These are phyloP conservation scores for Empidonax traillii DNA, from an alignment of 2,113 vertebrate genomes.

Conservation along the genomic window DNA sequence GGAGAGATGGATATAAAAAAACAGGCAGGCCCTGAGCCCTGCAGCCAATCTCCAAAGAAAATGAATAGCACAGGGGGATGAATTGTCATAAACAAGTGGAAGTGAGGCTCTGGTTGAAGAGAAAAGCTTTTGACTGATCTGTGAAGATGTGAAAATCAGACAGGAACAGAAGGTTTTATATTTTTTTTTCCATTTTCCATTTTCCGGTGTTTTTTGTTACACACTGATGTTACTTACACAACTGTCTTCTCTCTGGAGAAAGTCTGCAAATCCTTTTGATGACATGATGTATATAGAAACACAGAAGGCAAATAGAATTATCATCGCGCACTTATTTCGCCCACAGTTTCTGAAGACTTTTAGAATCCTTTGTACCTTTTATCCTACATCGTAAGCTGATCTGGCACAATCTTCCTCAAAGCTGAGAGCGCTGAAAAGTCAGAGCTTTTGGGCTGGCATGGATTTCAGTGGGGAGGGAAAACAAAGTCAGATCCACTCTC, in stretches of 20 bases:
- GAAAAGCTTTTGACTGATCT: conserved; percentile 11
- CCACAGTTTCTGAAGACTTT: background rate
- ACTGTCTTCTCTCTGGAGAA: background rate
- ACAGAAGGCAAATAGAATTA: background rate
- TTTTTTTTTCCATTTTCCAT: background rate
- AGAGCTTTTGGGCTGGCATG: background rate
- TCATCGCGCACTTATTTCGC: background rate
- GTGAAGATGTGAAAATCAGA: background rate
- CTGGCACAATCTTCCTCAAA: background rate
- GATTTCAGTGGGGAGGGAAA: background rate
- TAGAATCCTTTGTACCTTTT: background rate
- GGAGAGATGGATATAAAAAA: background rate
- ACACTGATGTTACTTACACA: background rate
- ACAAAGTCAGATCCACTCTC: background rate
- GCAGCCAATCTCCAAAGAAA: conserved; percentile 28
- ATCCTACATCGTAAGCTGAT: background rate
- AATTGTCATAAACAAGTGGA: background rate
- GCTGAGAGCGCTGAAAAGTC: background rate
- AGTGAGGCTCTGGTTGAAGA: background rate
- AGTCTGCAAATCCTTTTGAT: background rate
- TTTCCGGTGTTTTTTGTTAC: background rate
- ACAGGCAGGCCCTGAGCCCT: background rate
- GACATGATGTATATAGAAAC: background rate
- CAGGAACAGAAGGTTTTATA: background rate
- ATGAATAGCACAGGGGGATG: background rate